Base-by-base conservation (phyloP, 2,113 vertebrate genomes). In the Carlito syrichta region DNA sequence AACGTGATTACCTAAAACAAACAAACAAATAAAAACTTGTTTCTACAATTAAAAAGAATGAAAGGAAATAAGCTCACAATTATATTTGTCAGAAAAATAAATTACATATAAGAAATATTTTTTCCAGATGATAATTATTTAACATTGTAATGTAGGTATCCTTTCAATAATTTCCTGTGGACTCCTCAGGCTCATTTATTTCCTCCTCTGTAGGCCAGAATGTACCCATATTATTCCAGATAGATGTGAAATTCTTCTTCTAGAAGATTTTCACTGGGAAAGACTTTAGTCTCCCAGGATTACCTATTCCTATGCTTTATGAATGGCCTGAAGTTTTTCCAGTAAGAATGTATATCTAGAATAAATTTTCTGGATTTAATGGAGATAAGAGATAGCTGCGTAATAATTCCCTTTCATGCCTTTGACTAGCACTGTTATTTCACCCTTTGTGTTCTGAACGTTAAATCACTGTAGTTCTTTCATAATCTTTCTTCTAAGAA, bases 321-420 rank as follows among this genome's bases (percentile, higher is more conserved):
- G n/a, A 56, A 45, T 68, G 86, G 74, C 48, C 45, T 92, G 38
- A 94, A 63, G 66, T 20, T 86, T 92, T 94, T 54, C 48, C 30
- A 60, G 73, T 6, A 60, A 81, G 87, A 94, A 84, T 52, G 23
- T 56, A 50, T 82, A 79, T 38, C 23, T 22, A 56, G 50, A 88
- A 78, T 84, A 43, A 58, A 88, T 22, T 91, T 94, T 97, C 83
- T 78, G 52, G 38, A 40, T 69, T 84, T 73, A 58, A 66, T 87
- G 82, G 62, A 73, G 62, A 40, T 63, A 38, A 87, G 76, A 88
- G 27, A 38, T 17, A 63, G 43, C 54, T 88, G 2, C 43, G 22
- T 87, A 40, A 13, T 83, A 38, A 83, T 62, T 40, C 40, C 20
- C 16, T 35, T 82, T 84, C 83, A 77, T 54, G 43, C 30, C 10